phyloP scores from a whole-genome alignment of 1,140 invertebrate genomes.

The Sycobia sp. region DNA sequence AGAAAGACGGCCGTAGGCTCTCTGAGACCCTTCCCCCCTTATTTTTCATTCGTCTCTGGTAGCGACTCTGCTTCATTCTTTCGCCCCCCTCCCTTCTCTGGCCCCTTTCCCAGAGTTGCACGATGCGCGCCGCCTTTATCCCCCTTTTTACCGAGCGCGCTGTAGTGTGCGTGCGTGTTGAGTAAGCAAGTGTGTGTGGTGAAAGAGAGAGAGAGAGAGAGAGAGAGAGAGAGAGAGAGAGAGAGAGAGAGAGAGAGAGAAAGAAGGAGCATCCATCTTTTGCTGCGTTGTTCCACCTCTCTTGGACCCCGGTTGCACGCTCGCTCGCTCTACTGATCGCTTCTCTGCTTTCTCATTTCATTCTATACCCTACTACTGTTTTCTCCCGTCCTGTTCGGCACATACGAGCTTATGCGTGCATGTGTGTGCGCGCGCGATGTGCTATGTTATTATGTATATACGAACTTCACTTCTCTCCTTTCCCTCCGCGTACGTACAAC shows the following conservation, averaged over 20 bases:
- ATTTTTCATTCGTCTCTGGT: slow-evolving; percentile 39
- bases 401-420: not conserved
- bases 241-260: slow-evolving; percentile 2
- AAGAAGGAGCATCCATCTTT: slow-evolving; percentile 12
- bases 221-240: slow-evolving; percentile 2
- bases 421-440: not conserved
- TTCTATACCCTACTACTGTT: not conserved
- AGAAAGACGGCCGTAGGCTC: slow-evolving; percentile 11
- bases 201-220: not conserved
- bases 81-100: slow-evolving; percentile 25
- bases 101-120: slow-evolving; percentile 16
- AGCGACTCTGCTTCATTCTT: slow-evolving; percentile 35
- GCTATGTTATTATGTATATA: not conserved
- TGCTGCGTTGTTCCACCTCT: slow-evolving; percentile 11
- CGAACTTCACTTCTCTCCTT: slow-evolving; percentile 17
- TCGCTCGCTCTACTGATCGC: not conserved
- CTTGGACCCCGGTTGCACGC: not conserved
- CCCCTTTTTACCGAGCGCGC: slow-evolving; percentile 26
- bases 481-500: slow-evolving; percentile 17
- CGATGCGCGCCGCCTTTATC: slow-evolving; percentile 23
- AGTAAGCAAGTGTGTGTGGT: too few relatives aligned
- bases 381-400: not conserved
- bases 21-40: slow-evolving; percentile 41
- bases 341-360: slow-evolving; percentile 35
- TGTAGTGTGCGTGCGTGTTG: not conserved